These are phyloP conservation scores for Drosophila lutescens DNA, from an alignment of 2,888 invertebrate genomes.

Conservation along the genomic window DNA sequence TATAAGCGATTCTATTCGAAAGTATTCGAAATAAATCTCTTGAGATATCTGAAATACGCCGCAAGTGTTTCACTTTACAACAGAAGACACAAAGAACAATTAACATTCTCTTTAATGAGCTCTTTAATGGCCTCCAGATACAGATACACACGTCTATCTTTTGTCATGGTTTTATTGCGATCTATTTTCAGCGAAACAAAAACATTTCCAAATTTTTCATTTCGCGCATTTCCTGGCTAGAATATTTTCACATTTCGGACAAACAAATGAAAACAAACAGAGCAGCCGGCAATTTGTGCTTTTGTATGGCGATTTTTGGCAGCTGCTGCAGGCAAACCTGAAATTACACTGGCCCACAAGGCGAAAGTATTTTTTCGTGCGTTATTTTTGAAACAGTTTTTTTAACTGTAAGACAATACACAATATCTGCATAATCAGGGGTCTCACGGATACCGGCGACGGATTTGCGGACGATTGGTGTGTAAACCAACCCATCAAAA, in stretches of 20 bases:
- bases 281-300: conserved; percentile 48
- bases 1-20: background rate
- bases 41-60: conserved; percentile 1
- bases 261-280: conserved; percentile 68
- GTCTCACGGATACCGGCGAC: too few relatives aligned
- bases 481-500: too few relatives aligned
- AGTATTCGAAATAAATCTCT: conserved; percentile 1
- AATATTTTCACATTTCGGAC: conserved; percentile 37
- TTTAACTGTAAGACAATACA: too few relatives aligned
- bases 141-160: conserved; percentile 37
- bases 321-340: conserved; percentile 44
- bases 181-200: conserved; percentile 45
- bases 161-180: conserved; percentile 45
- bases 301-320: conserved; percentile 52
- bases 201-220: conserved; percentile 40
- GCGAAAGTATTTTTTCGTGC: background rate
- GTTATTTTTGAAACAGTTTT: too few relatives aligned
- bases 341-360: conserved; percentile 21
- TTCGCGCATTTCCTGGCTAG: conserved; percentile 38
- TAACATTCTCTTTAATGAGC: conserved; percentile 31
- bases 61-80: conserved; percentile 18
- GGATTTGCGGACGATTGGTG: too few relatives aligned
- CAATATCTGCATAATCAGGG: too few relatives aligned
- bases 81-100: conserved; percentile 34
- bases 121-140: conserved; percentile 38